Percentiles rank a stretch among this genome's conserved stretches.
Evolutionary conservation across 2,888 invertebrate genomes (phyloP).

Genomic region (Leucophenga maculata): DNA sequence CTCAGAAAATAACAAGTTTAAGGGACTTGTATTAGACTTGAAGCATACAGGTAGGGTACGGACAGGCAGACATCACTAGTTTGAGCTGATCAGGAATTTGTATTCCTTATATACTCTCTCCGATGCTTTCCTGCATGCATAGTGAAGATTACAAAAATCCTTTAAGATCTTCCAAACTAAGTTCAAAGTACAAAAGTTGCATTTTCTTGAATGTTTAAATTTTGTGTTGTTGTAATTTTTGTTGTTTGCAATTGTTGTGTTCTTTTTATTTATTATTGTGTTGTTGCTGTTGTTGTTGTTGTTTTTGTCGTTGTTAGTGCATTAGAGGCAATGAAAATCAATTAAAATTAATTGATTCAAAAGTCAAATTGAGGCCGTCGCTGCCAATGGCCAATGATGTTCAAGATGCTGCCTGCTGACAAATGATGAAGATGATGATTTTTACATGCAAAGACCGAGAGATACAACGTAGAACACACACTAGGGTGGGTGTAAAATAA

Average conservation of each 20-base stretch:
- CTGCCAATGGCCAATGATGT: background rate
- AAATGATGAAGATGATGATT: slow-evolving; percentile 1
- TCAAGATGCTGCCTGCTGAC: background rate
- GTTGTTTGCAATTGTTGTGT: background rate
- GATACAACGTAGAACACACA: background rate
- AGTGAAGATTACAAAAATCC: no score
- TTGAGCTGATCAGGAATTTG: no score
- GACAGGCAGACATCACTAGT: no score
- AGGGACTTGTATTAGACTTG: no score
- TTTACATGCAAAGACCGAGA: background rate
- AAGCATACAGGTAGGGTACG: no score
- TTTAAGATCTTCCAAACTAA: background rate
- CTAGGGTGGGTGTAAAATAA: no score
- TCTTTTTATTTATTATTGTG: slow-evolving; percentile 31
- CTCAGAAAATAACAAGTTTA: no score
- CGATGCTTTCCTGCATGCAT: no score
- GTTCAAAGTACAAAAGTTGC: slow-evolving; percentile 14
- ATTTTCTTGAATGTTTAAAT: background rate
- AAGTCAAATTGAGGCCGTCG: slow-evolving; percentile 50
- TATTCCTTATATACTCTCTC: no score
- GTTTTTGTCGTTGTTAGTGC: slow-evolving; percentile 37
- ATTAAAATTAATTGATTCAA: slow-evolving; percentile 66
- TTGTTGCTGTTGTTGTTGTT: slow-evolving; percentile 20
- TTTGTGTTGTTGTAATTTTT: background rate
- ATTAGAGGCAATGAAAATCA: slow-evolving; percentile 65